Conservation (phyloP, 2,113 vertebrate genomes). For the Scomber scombrus region DNA sequence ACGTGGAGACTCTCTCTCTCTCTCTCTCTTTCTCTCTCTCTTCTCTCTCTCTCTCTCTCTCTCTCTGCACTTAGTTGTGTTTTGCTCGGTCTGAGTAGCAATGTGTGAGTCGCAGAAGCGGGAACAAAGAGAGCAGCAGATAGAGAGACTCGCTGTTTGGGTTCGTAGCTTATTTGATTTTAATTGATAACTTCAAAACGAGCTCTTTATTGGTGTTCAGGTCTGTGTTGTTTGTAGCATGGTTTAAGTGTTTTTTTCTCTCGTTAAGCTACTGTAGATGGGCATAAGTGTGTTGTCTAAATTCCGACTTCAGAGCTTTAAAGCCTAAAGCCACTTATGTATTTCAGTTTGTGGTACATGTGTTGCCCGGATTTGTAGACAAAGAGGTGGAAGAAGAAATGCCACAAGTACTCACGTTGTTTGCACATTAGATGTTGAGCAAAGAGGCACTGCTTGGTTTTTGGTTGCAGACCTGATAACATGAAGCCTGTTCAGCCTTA, state of each 20-base stretch:
- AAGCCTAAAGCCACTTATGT: constrained; percentile 1
- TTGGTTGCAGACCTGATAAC: constrained; percentile 4
- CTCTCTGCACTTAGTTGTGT: constrained; percentile 71
- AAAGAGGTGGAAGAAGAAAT: constrained; percentile 27
- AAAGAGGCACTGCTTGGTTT: background rate
- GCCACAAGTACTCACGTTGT: constrained; percentile 41
- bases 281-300: constrained; percentile 4
- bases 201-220: background rate
- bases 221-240: constrained; percentile 46
- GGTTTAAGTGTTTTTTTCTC: background rate
- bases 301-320: background rate
- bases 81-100: constrained; percentile 76
- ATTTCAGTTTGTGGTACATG: constrained; percentile 23
- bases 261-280: background rate
- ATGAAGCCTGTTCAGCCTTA: background rate
- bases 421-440: constrained; percentile 12
- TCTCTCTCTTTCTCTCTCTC: constrained; percentile 44
- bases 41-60: constrained; percentile 44
- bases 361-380: constrained; percentile 14
- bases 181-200: constrained; percentile 29
- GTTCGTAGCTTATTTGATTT: constrained; percentile 76
- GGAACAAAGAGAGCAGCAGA: constrained; percentile 75
- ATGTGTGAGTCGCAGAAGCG: constrained; percentile 69
- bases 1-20: constrained; percentile 59
- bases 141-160: constrained; percentile 68